Evolutionary conservation across 1,140 invertebrate genomes (phyloP), one percentile per base, ranked within the genome.

Genomic region (Rhopalosiphum maidis): DNA sequence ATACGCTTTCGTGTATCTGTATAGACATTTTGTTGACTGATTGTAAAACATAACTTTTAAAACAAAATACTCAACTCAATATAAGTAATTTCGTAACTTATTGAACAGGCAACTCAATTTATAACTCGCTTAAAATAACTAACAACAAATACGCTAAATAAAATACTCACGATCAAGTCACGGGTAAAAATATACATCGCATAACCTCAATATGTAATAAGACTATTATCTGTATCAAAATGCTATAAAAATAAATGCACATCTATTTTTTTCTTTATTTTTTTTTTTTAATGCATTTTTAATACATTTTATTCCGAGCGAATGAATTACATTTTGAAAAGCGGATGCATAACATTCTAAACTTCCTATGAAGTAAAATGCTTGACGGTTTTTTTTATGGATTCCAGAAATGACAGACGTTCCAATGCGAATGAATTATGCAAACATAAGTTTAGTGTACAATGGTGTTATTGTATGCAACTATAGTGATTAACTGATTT

Each of bases 401-500:
- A 89, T 89, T 90, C 43, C 89, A 60, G 25, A 90, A 90, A 90
- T 41, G 37, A 90, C 51, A 90, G 25, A 68, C 25, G 30, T 60
- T 90, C 37, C 23, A 43, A n/a, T 22, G 54, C 6, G 15, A 68
- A 90, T 43, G 15, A 90, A 68, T 90, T 60, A 68, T 68, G 23
- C 54, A 90, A 90, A 90, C 30, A 68, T 11, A 60, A 90, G 4
- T 68, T 90, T 90, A 68, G 23, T 68, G 43, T 90, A 68, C 21
- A 21, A 8, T 43, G 3, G 35, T 90, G 23, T 90, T 90, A 90
- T 30, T 41, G 35, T 41, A 22, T 7, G 51, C 60, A 41, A 90
- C 51, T 90, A 60, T 90, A 90, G 88, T 41, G 35, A 60, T 60
- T 60, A 90, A 90, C 51, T 60, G 51, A 90, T 90, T 90, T 55